Base-by-base conservation (phyloP, 2,113 vertebrate genomes). In the Rhagologus leucostigma region DNA sequence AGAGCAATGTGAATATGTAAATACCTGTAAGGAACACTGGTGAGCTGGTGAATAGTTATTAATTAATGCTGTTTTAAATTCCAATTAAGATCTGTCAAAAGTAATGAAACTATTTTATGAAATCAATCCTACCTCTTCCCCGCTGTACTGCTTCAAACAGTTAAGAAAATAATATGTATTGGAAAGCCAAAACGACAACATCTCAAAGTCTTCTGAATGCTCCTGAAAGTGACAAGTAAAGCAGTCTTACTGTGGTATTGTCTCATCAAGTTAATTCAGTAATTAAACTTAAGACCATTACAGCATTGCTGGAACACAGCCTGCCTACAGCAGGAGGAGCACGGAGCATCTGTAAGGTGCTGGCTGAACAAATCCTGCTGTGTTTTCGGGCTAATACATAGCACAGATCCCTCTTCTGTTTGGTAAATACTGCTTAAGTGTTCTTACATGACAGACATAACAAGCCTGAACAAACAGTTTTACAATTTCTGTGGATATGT, bases 61-160 rank as follows among this genome's bases (percentile, higher is more conserved):
- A 57, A 42, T 44, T 24, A 59, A 37, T 19, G 13, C 11, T 56
- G 24, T 29, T 87, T 89, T 73, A 9, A 64, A 77, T 81, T 89
- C 13, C 10, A 41, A 4, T 35, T 56, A 16, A 81, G 93, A 46
- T 46, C 30, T 47, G 16, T 29, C 23, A 37, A 41, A 57, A 35
- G 33, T 6, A 70, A 84, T 59, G 14, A 74, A 78, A 93, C 37
- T n/a, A 76, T 41, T 76, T 83, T 13, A 59, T 52, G 0, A 92
- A 84, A 77, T 73, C 1, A 16, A 47, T 67, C 98, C 44, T 97
- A 99, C 99, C 99, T 99, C 99, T 95, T 99, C 99, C 9, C 99
- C 99, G 5, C 99, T 99, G 98, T 99, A 99, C 86, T 99, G 99
- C 97, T 99, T 99, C 96, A 99, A 96, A 95, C 99, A 99, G 96